These are phyloP conservation scores for Palloptera scutellata DNA, from an alignment of 2,888 invertebrate species.

Conservation along the genomic window DNA sequence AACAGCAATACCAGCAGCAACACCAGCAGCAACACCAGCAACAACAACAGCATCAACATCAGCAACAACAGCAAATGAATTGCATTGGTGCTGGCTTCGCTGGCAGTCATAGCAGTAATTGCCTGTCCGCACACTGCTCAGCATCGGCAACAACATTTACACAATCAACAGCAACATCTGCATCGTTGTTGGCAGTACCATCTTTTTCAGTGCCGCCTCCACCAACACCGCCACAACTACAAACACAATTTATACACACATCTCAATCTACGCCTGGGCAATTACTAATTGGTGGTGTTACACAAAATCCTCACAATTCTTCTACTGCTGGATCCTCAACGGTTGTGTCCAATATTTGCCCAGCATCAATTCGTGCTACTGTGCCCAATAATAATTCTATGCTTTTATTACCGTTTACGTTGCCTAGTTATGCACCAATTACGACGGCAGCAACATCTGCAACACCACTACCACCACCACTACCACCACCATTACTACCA, in stretches of 20 bases:
- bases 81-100: slow-evolving; percentile 4
- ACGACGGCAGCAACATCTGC: slow-evolving; percentile 4
- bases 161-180: slow-evolving; percentile 10
- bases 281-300: no score
- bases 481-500: slow-evolving; percentile 35
- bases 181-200: slow-evolving; percentile 5
- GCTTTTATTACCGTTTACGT: slow-evolving; percentile 54
- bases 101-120: slow-evolving; percentile 6
- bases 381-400: slow-evolving; percentile 43
- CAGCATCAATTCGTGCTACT: neutral
- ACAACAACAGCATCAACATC: slow-evolving; percentile 35
- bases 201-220: slow-evolving; percentile 16
- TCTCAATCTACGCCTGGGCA: slow-evolving; percentile 1
- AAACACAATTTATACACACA: slow-evolving; percentile 2
- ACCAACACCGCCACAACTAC: slow-evolving; percentile 15
- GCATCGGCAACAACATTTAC: slow-evolving; percentile 19
- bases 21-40: slow-evolving; percentile 36
- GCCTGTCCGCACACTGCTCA: slow-evolving; percentile 16
- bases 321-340: slow-evolving; percentile 1
- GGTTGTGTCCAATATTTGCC: neutral
- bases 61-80: slow-evolving; percentile 34
- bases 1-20: slow-evolving; percentile 19
- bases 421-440: slow-evolving; percentile 45
- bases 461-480: slow-evolving; percentile 11
- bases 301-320: no score